Percentiles rank a stretch among this genome's conserved stretches.
Conservation (phyloP, 1,140 invertebrate species). For the Hydropsyche tenuis region DNA sequence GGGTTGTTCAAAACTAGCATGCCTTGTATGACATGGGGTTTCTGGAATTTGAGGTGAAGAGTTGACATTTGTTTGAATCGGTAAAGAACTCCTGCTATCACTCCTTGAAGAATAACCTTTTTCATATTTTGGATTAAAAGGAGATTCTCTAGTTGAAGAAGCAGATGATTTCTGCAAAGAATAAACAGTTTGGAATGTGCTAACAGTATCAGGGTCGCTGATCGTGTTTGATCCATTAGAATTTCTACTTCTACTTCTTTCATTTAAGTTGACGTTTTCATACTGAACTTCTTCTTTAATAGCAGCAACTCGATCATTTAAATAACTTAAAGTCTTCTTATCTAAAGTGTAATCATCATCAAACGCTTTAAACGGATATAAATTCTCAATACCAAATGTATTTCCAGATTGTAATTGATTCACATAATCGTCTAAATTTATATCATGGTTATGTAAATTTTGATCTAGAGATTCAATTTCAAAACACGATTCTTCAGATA, state of each 20-base stretch:
- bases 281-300: slow-evolving; percentile 52
- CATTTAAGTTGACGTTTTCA: slow-evolving; percentile 52
- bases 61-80: slow-evolving; percentile 25
- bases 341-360: slow-evolving; percentile 31
- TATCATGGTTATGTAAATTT: slow-evolving; percentile 61
- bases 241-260: slow-evolving; percentile 46
- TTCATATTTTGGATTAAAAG: slow-evolving; percentile 21
- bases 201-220: slow-evolving; percentile 47
- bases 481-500: slow-evolving; percentile 71
- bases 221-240: slow-evolving; percentile 44
- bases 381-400: slow-evolving; percentile 39
- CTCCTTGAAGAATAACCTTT: slow-evolving; percentile 37
- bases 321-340: slow-evolving; percentile 43
- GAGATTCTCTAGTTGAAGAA: slow-evolving; percentile 37
- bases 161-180: slow-evolving; percentile 36
- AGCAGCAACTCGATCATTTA: slow-evolving; percentile 48
- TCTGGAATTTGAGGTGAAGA: slow-evolving; percentile 25
- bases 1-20: slow-evolving; percentile 48
- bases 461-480: slow-evolving; percentile 67
- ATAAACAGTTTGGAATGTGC: slow-evolving; percentile 47
- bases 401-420: slow-evolving; percentile 66
- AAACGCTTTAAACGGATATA: slow-evolving; percentile 33
- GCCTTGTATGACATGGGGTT: slow-evolving; percentile 41
- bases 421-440: slow-evolving; percentile 72
- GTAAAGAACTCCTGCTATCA: slow-evolving; percentile 46